Base-by-base conservation (phyloP, 2,113 vertebrate genomes). In the Actinemys pallida region DNA sequence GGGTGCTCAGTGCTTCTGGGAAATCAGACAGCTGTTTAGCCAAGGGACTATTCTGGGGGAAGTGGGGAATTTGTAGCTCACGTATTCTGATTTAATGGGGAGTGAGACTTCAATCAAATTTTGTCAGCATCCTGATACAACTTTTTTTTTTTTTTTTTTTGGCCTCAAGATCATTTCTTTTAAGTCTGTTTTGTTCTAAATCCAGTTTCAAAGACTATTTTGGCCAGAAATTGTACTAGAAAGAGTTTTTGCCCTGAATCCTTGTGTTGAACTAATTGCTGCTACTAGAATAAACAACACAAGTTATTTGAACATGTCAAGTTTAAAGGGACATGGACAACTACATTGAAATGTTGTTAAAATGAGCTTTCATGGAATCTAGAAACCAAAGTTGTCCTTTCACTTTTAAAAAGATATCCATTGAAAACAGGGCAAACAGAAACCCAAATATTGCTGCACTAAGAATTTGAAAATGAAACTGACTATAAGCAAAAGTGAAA, bases 121-220 rank as follows among this genome's bases (percentile, higher is more conserved):
- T 82, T 76, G 22, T 1, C 69, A 1, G 72, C 5, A 0, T 8
- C 22, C 11, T 79, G 11, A 10, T 47, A 42, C 53, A 85, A 78
- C 47, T 69, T 24, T 45, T 50, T 83, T 8, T 83, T 39, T n/a
- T n/a, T n/a, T 27, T 52, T 53, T 53, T 54, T 25, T 54, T 5
- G 52, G 20, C 53, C 79, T n/a, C 42, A 59, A 76, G 92, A 93
- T 31, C 93, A 89, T 45, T 53, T 45, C 27, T 2, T 82, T 19
- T 57, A 84, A 42, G 59, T 49, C n/a, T 7, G 79, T 3, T 76
- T 83, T 90, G 75, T 59, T 6, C 1, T 16, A 59, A 89, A 76
- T 90, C 94, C 92, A 54, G 65, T 84, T 65, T 4, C 29, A 1
- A 35, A 39, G 19, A 14, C 52, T 95, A 92, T 97, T 97, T 49